Evolutionary conservation across 2,888 invertebrate species (phyloP).

Genomic region (Lathronympha strigana): DNA sequence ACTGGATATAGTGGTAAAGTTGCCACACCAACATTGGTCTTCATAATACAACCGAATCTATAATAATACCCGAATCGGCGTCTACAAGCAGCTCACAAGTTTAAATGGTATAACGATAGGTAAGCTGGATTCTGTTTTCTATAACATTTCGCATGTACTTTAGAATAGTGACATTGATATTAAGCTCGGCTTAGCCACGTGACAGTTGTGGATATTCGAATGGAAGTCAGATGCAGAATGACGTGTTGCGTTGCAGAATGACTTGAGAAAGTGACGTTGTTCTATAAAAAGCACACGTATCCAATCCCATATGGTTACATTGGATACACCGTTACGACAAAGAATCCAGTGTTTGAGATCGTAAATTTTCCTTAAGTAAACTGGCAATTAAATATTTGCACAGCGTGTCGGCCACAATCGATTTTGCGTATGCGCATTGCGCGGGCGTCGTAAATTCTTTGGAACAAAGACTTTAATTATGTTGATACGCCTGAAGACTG

Average conservation of each 20-base stretch:
- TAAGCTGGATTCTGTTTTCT: too few species aligned
- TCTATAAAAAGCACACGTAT: too few species aligned
- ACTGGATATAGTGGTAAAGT: neutral
- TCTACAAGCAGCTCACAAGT: neutral
- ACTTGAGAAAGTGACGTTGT: too few species aligned
- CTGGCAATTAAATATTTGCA: conserved; percentile 36
- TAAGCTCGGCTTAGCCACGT: too few species aligned
- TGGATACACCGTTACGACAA: conserved; percentile 22
- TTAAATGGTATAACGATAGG: too few species aligned
- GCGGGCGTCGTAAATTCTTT: conserved; percentile 34
- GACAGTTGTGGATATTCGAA: too few species aligned
- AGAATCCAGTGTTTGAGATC: conserved; percentile 30
- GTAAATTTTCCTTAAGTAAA: conserved; percentile 40
- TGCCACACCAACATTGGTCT: neutral
- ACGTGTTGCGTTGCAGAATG: too few species aligned
- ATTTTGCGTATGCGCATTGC: conserved; percentile 32
- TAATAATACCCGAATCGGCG: conserved; percentile 2
- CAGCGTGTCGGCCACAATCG: conserved; percentile 38
- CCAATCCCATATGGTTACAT: conserved; percentile 25
- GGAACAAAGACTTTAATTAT: conserved; percentile 41
- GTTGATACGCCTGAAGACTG: conserved; percentile 22
- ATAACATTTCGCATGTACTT: too few species aligned
- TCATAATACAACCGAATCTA: neutral
- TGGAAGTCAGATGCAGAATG: too few species aligned
- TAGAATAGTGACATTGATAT: too few species aligned